Evolutionary conservation across 1,140 invertebrate species (phyloP), one percentile per base, ranked within the genome.

Genomic region (Neodiprion fabricii): DNA sequence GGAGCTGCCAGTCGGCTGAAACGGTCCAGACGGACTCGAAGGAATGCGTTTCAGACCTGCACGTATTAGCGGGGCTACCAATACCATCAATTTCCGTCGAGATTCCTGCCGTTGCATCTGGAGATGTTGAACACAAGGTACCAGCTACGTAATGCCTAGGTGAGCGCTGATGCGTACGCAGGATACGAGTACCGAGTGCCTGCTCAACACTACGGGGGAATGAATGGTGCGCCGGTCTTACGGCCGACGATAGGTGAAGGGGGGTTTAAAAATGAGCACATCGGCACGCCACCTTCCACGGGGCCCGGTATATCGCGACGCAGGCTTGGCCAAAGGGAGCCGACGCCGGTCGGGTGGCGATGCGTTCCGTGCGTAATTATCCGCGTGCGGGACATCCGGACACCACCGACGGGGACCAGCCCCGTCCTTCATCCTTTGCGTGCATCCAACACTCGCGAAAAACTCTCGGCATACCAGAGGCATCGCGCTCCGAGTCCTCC

Each of bases 401-500:
- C 53, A 61, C 53, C 53, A 40, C 53, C 11, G 53, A 61, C n/a
- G 11, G 11, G 11, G 11, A 5, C 53, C 11, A 17, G 53, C n/a
- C 53, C 9, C 53, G 53, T 12, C n/a, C 28, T 40, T 40, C 28
- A 40, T 40, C 28, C 28, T 40, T 40, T 40, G 28, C 28, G 28
- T 40, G 28, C 28, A 40, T 40, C 28, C 28, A 40, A 40, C 28
- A 40, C n/a, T 61, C 11, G 53, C 9, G 53, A 61, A 61, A 61
- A 61, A 61, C 53, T 17, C 53, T 61, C 53, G 0, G 53, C 53
- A 75, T 84, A 84, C 83, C 82, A 82, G 81, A 83, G 81, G 80
- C 79, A 77, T 78, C 71, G 28, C 28, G 72, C 76, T 79, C 78
- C 79, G 77, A 83, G 81, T 84, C 82, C 82, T 84, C 79, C 74